Evolutionary conservation across 1,140 invertebrate species (phyloP), one percentile per base, ranked within the genome.

Genomic region (Euura saliciscinereae): DNA sequence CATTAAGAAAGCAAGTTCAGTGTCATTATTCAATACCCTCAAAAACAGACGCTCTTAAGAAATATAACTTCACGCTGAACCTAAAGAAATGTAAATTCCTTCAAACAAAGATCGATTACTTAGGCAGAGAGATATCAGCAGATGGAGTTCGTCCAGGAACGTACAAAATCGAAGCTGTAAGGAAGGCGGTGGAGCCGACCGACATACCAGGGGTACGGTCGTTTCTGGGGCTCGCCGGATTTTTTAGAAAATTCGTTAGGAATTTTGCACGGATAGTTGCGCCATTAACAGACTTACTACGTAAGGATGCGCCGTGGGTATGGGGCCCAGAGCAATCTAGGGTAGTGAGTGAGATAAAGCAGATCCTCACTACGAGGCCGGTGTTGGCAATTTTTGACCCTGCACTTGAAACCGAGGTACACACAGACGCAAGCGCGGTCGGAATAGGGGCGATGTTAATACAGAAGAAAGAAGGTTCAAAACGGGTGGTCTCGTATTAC

Each of bases 351-450:
- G 44, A 74, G 8, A 46, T 72, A 64, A 71, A 74, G 43, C 70
- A 28, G 45, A 45, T 5, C 51, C 43, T 76, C 3, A 76, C 73
- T 1, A 70, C 45, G 65, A 28, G 69, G 7, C 84, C 83, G 6
- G 74, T 88, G 4, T 74, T 86, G 13, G 66, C 68, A n/a, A 84
- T 87, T 59, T 87, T 78, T 71, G 74, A 84, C 71, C 80, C 78
- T 6, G 46, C 74, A 5, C 64, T 73, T 4, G 65, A 75, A 6
- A 83, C 80, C 0, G 80, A 86, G 68, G 42, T 85, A 28, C 77
- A 80, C 65, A 13, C 82, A 80, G 28, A 74, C 64, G 45, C 11
- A 66, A 42, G 72, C 69, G 43, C 45, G 70, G n/a, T 64, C 68
- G 44, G 68, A 72, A 45, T 59, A 28, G 73, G 65, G 69, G 69